Conservation (phyloP, 1,140 invertebrate genomes). For the Papilio machaon region DNA sequence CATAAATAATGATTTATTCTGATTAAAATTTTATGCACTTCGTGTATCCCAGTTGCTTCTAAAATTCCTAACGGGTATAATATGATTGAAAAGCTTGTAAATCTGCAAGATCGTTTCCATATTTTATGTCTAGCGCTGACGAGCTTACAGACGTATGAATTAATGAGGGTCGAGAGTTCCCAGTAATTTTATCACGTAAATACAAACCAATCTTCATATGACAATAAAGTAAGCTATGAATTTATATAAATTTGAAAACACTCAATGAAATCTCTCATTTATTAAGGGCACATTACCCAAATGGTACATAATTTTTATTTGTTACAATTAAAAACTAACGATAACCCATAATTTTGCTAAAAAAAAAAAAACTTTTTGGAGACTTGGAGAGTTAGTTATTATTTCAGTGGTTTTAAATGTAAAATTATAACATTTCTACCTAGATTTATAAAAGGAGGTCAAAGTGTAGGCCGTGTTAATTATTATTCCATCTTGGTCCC, state of each 20-base stretch:
- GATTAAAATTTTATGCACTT: background rate
- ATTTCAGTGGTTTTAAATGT: background rate
- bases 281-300: no score
- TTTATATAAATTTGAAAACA: no score
- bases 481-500: slow-evolving; percentile 35
- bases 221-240: no score
- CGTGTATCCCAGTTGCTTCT: background rate
- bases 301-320: no score
- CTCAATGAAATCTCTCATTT: no score
- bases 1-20: background rate
- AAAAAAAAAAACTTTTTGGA: no score
- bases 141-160: background rate
- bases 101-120: background rate
- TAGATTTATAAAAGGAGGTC: slow-evolving; percentile 24
- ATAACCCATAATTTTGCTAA: no score
- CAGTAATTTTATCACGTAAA: background rate
- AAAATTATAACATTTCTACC: background rate
- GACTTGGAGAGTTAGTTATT: no score
- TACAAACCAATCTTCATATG: background rate
- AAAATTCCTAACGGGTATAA: background rate
- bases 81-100: background rate
- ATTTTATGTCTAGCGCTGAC: background rate
- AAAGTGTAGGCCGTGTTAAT: slow-evolving; percentile 28
- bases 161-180: background rate
- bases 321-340: no score